Conservation (phyloP, 2,888 invertebrate genomes). For the Thecocarcelia acutangulata region DNA sequence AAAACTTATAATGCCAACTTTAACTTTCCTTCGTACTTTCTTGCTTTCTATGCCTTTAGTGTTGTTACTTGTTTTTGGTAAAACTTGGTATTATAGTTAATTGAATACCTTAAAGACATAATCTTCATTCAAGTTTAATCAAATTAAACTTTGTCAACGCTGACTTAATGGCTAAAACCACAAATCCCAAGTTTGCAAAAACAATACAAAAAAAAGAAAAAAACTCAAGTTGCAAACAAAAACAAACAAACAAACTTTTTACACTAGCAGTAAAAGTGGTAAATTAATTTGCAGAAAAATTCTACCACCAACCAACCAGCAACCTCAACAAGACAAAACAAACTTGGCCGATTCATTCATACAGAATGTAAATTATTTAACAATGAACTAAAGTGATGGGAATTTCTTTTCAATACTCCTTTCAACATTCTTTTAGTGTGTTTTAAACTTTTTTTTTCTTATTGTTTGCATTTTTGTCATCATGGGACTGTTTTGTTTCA, state of each 20-base stretch:
- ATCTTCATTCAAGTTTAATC: conserved; percentile 54
- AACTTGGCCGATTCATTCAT: conserved; percentile 9
- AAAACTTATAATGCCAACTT: conserved; percentile 27
- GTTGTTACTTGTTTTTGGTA: not conserved
- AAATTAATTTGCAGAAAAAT: conserved; percentile 49
- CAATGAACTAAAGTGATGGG: conserved; percentile 33
- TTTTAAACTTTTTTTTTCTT: not conserved
- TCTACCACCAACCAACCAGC: conserved; percentile 14
- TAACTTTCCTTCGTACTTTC: too few species aligned
- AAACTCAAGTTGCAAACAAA: not conserved
- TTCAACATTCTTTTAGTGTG: not conserved
- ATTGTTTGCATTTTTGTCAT: conserved; percentile 8
- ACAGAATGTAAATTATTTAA: conserved; percentile 21
- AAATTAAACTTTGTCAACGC: conserved; percentile 61
- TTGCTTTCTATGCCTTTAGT: conserved; percentile 12
- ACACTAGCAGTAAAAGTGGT: conserved; percentile 14
- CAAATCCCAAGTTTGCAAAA: not conserved
- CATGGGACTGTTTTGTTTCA: not conserved
- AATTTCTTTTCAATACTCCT: conserved; percentile 52
- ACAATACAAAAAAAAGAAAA: not conserved
- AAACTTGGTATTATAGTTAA: conserved; percentile 50
- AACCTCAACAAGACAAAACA: conserved; percentile 17
- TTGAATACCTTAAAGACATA: conserved; percentile 58
- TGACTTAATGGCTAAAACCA: conserved; percentile 18
- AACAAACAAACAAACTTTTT: not conserved